These are phyloP conservation scores for Bruchidius siliquastri DNA, from an alignment of 2,888 invertebrate species.

Conservation along the genomic window DNA sequence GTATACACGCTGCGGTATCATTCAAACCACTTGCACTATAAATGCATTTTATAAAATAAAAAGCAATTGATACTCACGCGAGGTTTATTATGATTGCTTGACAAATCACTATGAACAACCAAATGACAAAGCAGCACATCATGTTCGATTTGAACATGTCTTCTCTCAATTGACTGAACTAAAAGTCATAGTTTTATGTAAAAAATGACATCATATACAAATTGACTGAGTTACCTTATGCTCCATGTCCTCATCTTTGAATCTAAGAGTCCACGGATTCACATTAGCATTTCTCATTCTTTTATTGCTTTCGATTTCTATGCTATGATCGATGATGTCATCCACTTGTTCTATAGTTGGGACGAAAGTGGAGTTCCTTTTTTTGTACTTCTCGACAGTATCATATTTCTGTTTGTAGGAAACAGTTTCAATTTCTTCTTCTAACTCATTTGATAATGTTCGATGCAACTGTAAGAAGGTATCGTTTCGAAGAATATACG, in stretches of 20 bases:
- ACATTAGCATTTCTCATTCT: slow-evolving; percentile 84
- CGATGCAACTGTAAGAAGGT: slow-evolving; percentile 36
- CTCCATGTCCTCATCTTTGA: slow-evolving; percentile 78
- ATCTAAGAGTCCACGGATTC: slow-evolving; percentile 79
- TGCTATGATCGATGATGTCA: slow-evolving; percentile 77
- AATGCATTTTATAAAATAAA: too few species aligned
- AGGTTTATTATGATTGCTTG: slow-evolving; percentile 70
- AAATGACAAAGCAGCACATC: slow-evolving; percentile 85
- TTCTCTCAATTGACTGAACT: slow-evolving; percentile 81
- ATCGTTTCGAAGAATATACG: neutral
- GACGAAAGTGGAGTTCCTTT: slow-evolving; percentile 36
- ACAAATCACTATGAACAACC: slow-evolving; percentile 80
- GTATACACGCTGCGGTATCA: too few species aligned
- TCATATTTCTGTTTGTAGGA: slow-evolving; percentile 49
- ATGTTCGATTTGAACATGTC: slow-evolving; percentile 94
- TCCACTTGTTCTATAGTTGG: slow-evolving; percentile 58
- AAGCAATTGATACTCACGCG: slow-evolving; percentile 47
- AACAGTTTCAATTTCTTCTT: slow-evolving; percentile 42
- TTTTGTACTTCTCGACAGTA: slow-evolving; percentile 33
- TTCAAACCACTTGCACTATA: too few species aligned
- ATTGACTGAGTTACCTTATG: slow-evolving; percentile 65
- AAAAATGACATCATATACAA: too few species aligned
- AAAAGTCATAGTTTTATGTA: slow-evolving; percentile 27
- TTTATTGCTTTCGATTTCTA: slow-evolving; percentile 86
- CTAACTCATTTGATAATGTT: slow-evolving; percentile 39